Evolutionary conservation across 2,888 invertebrate species (phyloP).

Genomic region (Cancer borealis): DNA sequence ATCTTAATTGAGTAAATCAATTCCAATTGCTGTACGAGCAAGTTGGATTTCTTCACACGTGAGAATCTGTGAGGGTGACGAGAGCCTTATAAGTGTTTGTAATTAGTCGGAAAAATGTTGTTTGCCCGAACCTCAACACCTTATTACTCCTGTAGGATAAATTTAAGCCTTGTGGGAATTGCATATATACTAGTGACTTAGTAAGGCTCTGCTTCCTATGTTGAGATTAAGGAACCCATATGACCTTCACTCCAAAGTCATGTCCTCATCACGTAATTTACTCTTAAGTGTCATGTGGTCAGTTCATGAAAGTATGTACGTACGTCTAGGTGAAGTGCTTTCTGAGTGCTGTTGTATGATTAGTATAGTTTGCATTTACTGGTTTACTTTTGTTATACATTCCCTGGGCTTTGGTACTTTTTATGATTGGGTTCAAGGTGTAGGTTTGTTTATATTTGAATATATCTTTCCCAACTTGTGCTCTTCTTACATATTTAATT

Average conservation of each 20-base stretch:
- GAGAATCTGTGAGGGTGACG: neutral
- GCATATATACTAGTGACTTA: conserved; percentile 18
- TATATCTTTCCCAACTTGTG: neutral
- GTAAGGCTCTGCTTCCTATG: conserved; percentile 50
- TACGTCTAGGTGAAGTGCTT: conserved; percentile 15
- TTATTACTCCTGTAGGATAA: neutral
- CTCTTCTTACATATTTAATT: neutral
- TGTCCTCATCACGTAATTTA: conserved; percentile 30
- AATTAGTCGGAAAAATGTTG: neutral
- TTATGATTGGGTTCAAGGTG: neutral
- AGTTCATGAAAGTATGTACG: neutral
- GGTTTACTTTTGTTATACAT: neutral
- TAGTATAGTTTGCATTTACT: neutral
- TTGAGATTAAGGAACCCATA: conserved; percentile 41
- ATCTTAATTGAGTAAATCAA: neutral
- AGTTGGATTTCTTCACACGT: neutral
- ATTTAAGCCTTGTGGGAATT: conserved; percentile 16
- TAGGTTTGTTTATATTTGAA: neutral
- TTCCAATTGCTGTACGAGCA: neutral
- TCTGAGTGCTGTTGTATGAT: neutral
- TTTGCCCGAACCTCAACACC: neutral
- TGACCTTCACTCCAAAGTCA: neutral
- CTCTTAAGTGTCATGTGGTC: conserved; percentile 48
- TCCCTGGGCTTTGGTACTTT: conserved; percentile 18
- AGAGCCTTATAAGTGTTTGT: conserved; percentile 22